Evolutionary conservation across 2,888 invertebrate genomes (phyloP).

Genomic region (Megaustenia siamemsis): DNA sequence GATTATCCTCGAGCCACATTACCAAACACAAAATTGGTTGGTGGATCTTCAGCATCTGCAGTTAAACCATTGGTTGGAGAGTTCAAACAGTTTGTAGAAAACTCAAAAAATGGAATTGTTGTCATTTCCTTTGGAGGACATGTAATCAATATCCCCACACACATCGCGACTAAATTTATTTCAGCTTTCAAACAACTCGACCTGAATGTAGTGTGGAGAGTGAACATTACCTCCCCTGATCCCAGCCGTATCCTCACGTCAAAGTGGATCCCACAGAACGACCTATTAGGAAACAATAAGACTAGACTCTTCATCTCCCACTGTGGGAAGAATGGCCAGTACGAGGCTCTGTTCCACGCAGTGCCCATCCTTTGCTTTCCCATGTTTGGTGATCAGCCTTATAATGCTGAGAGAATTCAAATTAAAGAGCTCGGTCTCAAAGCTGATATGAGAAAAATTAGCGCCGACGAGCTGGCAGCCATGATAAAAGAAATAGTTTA

Average conservation of each 20-base stretch:
- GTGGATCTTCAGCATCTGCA: slow-evolving; percentile 61
- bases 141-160: slow-evolving; percentile 49
- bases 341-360: slow-evolving; percentile 67
- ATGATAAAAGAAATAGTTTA: slow-evolving; percentile 16
- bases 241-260: slow-evolving; percentile 55
- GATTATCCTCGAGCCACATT: slow-evolving; percentile 59
- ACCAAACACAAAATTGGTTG: slow-evolving; percentile 61
- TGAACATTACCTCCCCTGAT: slow-evolving; percentile 52
- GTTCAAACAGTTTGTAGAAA: slow-evolving; percentile 56
- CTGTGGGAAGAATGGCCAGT: slow-evolving; percentile 67
- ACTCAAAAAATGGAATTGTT: slow-evolving; percentile 58
- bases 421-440: slow-evolving; percentile 39
- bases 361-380: slow-evolving; percentile 68
- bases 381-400: slow-evolving; percentile 60
- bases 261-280: slow-evolving; percentile 67
- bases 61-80: slow-evolving; percentile 56
- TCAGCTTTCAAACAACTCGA: slow-evolving; percentile 54
- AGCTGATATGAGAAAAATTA: slow-evolving; percentile 14
- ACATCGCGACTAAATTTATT: slow-evolving; percentile 52
- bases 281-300: slow-evolving; percentile 64
- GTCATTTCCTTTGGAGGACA: slow-evolving; percentile 63
- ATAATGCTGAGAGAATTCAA: slow-evolving; percentile 51
- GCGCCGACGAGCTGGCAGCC: background rate
- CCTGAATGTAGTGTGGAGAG: slow-evolving; percentile 55
- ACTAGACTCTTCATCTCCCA: slow-evolving; percentile 66